phyloP scores from a whole-genome alignment of 2,797 vertebrate species.

The Rhabdophis nuchalis region DNA sequence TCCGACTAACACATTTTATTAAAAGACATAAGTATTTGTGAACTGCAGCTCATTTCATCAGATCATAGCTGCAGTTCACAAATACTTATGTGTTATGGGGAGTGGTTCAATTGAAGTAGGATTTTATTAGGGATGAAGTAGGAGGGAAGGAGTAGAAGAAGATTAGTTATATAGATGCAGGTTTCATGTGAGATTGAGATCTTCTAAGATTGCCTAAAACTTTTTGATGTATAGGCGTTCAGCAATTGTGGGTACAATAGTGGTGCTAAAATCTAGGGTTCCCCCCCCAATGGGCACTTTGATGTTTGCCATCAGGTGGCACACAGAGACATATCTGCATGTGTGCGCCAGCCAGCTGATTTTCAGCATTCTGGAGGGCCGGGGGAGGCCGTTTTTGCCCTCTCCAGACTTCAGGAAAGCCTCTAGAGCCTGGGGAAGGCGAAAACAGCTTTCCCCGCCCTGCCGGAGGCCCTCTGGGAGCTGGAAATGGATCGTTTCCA shows the following conservation, averaged over 20 bases:
- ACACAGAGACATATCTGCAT: too few relatives aligned
- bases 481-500: too few relatives aligned
- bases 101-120: neutral
- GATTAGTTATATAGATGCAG: neutral
- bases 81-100: neutral
- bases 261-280: neutral
- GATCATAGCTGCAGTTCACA: neutral
- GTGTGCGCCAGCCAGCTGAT: too few relatives aligned
- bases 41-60: neutral
- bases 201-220: neutral
- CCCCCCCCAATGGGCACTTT: neutral
- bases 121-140: neutral
- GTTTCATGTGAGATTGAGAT: neutral
- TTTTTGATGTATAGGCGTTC: neutral
- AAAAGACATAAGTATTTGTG: neutral
- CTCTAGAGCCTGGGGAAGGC: too few relatives aligned
- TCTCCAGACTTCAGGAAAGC: too few relatives aligned
- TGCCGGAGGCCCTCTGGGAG: too few relatives aligned
- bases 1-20: neutral
- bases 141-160: neutral
- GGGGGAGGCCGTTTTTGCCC: too few relatives aligned
- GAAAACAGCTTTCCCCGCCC: too few relatives aligned
- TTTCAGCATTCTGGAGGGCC: too few relatives aligned
- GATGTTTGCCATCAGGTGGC: neutral
- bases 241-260: neutral